A percentile compares a stretch with the other conserved stretches of the same genome.
These are phyloP conservation scores for Diplodus puntazzo DNA, from an alignment of 2,797 vertebrate genomes.

Conservation along the genomic window DNA sequence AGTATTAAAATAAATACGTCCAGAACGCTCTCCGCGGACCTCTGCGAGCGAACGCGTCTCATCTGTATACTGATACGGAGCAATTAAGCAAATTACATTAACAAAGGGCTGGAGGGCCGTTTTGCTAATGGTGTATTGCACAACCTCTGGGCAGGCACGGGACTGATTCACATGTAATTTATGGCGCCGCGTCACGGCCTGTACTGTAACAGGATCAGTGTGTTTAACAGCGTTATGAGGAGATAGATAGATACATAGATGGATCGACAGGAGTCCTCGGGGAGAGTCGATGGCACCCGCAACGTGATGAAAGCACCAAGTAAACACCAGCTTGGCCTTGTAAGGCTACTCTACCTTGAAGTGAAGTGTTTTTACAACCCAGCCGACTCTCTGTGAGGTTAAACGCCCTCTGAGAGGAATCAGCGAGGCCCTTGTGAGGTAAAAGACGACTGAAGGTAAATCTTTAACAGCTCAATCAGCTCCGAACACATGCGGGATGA, in stretches of 20 bases:
- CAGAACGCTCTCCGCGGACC: conserved; percentile 71
- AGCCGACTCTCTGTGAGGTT: conserved; percentile 54
- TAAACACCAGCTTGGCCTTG: conserved; percentile 57
- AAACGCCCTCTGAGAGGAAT: conserved; percentile 62
- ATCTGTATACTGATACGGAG: conserved; percentile 80
- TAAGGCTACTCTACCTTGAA: conserved; percentile 59
- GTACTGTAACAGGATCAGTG: conserved; percentile 60
- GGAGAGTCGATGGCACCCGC: conserved; percentile 6
- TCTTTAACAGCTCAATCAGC: conserved; percentile 94
- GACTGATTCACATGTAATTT: conserved; percentile 76
- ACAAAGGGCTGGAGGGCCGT: conserved; percentile 82
- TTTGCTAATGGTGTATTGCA: conserved; percentile 79
- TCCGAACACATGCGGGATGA: conserved; percentile 93
- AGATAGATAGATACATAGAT: conserved; percentile 58
- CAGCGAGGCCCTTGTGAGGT: conserved; percentile 35
- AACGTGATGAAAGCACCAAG: conserved; percentile 29
- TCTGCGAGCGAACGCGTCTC: conserved; percentile 72
- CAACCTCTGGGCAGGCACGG: conserved; percentile 80
- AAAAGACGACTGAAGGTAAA: conserved; percentile 78
- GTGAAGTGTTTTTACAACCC: conserved; percentile 59
- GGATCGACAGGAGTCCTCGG: conserved; percentile 7
- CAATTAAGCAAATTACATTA: conserved; percentile 87
- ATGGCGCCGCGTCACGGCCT: conserved; percentile 63
- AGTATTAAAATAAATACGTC: conserved; percentile 81
- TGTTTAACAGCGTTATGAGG: conserved; percentile 25